Base-by-base conservation (phyloP, 2,113 vertebrate species). In the Arothron firmamentum region DNA sequence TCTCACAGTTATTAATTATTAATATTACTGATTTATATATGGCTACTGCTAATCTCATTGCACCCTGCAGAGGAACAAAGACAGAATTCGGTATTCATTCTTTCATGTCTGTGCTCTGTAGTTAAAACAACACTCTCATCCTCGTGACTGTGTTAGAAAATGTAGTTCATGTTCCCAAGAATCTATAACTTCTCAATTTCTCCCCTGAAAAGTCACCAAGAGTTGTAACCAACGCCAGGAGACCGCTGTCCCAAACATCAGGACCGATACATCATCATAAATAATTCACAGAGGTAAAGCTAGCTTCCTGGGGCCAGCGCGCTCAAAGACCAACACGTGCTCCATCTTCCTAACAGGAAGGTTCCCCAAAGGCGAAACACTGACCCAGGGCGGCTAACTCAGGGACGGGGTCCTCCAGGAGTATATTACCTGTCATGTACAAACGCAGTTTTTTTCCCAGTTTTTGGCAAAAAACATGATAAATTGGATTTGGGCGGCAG, bases 241-340 rank as follows among this genome's bases (percentile, higher is more conserved):
- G 45, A 47, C 15, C 45, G 6, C 16, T 67, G 6, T 84, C 82
- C 81, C 76, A 76, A 77, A 80, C 82, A 85, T 76, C 50, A 2
- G 56, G 67, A 68, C 49, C 79, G 56, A 86, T 88, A 87, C 77
- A 88, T 89, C 88, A 88, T 74, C 55, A 76, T 87, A 84, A 89
- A 89, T 89, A 89, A 89, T 88, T 85, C 74, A 86, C 79, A 55
- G 59, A 67, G 77, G 80, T 77, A 77, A 72, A 79, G 74, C 70
- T 67, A 70, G 79, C 70, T 87, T 85, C 77, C 79, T 25, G 64
- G 57, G 73, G 81, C 79, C 70, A 67, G 65, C 62, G 31, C 31
- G 57, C 52, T 2, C 68, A 71, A 67, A 72, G 60, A 67, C 85
- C 81, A 82, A 88, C 82, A 85, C 81, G 75, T 72, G 76, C 88